Evolutionary conservation across 2,888 invertebrate genomes (phyloP).

Genomic region (Dasypolia templi): DNA sequence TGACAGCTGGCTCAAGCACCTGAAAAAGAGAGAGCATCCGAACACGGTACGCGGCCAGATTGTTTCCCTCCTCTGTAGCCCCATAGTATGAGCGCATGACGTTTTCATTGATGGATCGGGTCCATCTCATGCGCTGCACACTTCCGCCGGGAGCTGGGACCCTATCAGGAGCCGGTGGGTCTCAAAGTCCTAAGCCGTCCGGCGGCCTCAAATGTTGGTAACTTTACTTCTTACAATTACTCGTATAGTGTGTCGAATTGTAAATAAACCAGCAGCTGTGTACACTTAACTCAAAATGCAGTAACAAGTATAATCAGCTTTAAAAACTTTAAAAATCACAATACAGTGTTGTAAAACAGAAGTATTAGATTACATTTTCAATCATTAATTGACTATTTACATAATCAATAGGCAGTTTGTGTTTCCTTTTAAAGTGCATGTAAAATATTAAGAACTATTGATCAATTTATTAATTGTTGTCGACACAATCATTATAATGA

Average conservation of each 20-base stretch:
- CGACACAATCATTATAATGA: slow-evolving; percentile 43
- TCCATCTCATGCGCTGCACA: no score
- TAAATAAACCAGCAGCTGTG: not conserved
- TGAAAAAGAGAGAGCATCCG: no score
- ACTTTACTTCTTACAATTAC: not conserved
- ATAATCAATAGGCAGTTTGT: slow-evolving; percentile 32
- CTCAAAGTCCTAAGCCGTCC: no score
- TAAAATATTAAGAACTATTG: slow-evolving; percentile 33
- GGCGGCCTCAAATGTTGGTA: not conserved
- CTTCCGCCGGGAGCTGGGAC: no score
- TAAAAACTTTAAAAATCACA: slow-evolving; percentile 11
- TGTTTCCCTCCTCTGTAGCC: no score
- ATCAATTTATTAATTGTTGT: slow-evolving; percentile 55
- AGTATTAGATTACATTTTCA: slow-evolving; percentile 22
- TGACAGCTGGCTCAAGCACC: no score
- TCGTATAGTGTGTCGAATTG: not conserved
- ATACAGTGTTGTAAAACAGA: not conserved
- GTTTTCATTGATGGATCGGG: no score
- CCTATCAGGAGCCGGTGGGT: no score
- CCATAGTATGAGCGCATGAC: no score
- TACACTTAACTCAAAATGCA: not conserved
- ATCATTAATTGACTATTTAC: slow-evolving; percentile 30
- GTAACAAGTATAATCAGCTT: not conserved
- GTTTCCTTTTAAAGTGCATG: slow-evolving; percentile 36
- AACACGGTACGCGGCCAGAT: no score